phyloP scores from a whole-genome alignment of 2,797 vertebrate genomes.

The Micropoecilia bifurca region DNA sequence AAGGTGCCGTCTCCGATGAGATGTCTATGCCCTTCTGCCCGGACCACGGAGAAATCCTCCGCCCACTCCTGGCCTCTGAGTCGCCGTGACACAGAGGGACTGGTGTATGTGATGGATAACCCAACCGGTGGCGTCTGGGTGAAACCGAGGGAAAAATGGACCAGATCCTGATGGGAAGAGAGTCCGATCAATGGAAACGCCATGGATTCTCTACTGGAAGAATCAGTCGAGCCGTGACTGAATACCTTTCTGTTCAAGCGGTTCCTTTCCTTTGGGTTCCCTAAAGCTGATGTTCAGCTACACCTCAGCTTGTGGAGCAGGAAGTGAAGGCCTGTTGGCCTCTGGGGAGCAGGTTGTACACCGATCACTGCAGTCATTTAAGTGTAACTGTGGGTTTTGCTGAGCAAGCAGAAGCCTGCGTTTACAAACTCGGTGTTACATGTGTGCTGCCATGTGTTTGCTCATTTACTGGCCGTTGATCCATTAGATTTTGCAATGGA shows the following conservation, averaged over 20 bases:
- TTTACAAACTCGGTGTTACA: background rate
- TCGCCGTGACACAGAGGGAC: conserved; percentile 52
- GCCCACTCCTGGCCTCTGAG: conserved; percentile 39
- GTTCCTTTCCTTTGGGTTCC: conserved; percentile 12
- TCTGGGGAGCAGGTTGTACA: conserved; percentile 1
- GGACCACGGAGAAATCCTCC: conserved; percentile 17
- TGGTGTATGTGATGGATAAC: conserved; percentile 81
- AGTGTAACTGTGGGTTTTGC: background rate
- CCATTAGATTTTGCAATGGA: background rate
- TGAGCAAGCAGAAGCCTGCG: background rate
- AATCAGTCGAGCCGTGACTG: conserved; percentile 6
- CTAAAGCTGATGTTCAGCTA: background rate
- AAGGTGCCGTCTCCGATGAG: conserved; percentile 9
- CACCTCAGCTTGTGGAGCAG: background rate
- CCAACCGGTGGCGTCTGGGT: conserved; percentile 83
- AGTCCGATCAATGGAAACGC: background rate
- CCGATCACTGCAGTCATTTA: conserved; percentile 31
- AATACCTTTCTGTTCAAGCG: conserved; percentile 11
- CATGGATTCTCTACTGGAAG: background rate
- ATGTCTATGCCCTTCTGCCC: conserved; percentile 8
- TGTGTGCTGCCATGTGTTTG: background rate
- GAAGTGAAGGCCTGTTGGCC: background rate
- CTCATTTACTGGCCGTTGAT: background rate
- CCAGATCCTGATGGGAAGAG: conserved; percentile 58
- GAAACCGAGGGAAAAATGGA: conserved; percentile 67